Conservation (phyloP, 2,888 invertebrate genomes). For the Allolobophora icterica region DNA sequence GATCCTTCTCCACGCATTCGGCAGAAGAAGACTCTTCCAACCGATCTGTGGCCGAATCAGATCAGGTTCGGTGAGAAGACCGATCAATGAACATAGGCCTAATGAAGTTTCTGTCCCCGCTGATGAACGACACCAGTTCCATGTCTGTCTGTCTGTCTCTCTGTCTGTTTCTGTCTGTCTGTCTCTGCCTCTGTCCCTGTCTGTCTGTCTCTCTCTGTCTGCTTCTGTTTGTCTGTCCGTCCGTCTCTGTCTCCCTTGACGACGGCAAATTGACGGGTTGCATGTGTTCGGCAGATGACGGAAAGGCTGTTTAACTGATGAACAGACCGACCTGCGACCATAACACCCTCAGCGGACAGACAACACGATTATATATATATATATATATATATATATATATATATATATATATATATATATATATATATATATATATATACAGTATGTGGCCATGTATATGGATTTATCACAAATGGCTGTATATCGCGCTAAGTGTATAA, state of each 20-base stretch:
- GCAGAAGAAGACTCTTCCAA: neutral
- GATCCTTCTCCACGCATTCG: neutral
- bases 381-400: neutral
- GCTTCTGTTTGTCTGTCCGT: neutral
- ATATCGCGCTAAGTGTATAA: neutral
- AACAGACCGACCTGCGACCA: neutral
- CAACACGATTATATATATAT: neutral
- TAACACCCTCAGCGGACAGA: neutral
- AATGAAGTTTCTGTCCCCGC: no score
- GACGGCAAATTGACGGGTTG: constrained; percentile 11
- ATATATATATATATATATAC: neutral
- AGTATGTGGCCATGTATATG: no score
- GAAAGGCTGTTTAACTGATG: neutral
- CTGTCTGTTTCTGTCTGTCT: no score
- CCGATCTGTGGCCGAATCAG: neutral
- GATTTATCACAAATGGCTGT: neutral
- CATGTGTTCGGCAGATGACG: neutral
- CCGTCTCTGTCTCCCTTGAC: neutral
- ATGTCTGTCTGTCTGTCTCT: neutral
- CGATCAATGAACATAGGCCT: no score
- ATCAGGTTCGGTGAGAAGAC: neutral
- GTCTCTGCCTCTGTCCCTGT: neutral
- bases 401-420: neutral
- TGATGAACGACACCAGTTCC: no score
- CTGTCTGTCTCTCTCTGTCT: neutral